A percentile compares a stretch with the other conserved stretches of the same genome.
Evolutionary conservation across 2,888 invertebrate species (phyloP).

Genomic region (Cosmia pyralina): DNA sequence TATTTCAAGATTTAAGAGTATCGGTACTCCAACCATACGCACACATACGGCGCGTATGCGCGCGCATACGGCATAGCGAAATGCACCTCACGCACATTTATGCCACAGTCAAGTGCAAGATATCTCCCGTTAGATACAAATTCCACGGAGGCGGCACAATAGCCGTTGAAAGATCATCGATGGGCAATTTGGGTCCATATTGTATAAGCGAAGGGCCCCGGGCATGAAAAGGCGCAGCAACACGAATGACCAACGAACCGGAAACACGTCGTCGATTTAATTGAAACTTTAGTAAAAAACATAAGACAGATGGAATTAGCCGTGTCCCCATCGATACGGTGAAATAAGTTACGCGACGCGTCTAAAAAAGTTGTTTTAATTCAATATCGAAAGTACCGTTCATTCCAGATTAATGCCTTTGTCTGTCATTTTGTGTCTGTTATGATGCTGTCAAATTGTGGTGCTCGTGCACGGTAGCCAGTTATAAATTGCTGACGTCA

Average conservation of each 20-base stretch:
- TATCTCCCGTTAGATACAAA: conserved; percentile 84
- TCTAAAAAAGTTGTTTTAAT: conserved; percentile 67
- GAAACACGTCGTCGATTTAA: conserved; percentile 78
- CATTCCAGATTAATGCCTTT: conserved; percentile 48
- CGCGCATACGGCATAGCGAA: conserved; percentile 78
- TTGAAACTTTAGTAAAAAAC: conserved; percentile 77
- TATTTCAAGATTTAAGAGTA: conserved; percentile 44
- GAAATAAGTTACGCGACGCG: conserved; percentile 63
- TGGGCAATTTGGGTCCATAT: conserved; percentile 82
- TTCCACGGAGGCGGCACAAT: conserved; percentile 82
- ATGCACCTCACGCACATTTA: conserved; percentile 80
- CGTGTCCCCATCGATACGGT: conserved; percentile 70
- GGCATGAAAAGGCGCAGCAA: conserved; percentile 73
- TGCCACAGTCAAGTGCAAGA: conserved; percentile 76
- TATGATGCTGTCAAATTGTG: conserved; percentile 32
- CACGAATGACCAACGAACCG: conserved; percentile 74
- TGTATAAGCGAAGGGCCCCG: conserved; percentile 76
- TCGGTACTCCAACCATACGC: conserved; percentile 50
- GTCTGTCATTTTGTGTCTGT: conserved; percentile 34
- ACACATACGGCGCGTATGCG: too few relatives aligned
- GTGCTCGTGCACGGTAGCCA: conserved; percentile 18
- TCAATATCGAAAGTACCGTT: conserved; percentile 75
- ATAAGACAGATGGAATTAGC: conserved; percentile 76
- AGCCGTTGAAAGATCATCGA: conserved; percentile 75
- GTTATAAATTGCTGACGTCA: conserved; percentile 48